Base-by-base conservation (phyloP, 2,888 invertebrate genomes). In the Dolichomitus sp. region DNA sequence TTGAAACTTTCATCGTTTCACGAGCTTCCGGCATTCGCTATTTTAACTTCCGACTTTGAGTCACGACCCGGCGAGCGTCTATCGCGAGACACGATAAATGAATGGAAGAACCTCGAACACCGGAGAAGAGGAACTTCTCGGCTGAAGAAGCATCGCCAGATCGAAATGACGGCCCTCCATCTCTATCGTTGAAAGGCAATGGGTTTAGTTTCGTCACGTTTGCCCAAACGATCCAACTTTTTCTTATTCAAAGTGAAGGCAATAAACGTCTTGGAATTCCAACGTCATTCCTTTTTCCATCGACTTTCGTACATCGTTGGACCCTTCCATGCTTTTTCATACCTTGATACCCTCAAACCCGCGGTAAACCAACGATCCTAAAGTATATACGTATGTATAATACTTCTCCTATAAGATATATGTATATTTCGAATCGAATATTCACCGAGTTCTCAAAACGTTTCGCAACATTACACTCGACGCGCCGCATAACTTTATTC, bases 381-480 rank as follows among this genome's bases (percentile, higher is more conserved):
- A 37, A 57, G 19, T 42, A 79, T 57, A 48, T 17, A 30, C 30
- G 50, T 33, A 30, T 2, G 40, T 40, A 57, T 40, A 54, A 11
- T 37, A 37, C 30, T 40, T 63, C 42, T 54, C 14, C 40, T 17
- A 17, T 52, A 12, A 17, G 54, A 40, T 73, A 23, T 50, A 50
- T 61, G 65, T 19, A 48, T 57, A 54, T 66, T 30, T n/a, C 84
- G 89, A 91, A 91, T 91, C 88, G 88, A 90, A 87, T 91, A 72
- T 78, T 48, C 42, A 37, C 42, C 50, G 68, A 87, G 86, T 88
- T 90, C 88, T 85, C 85, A 88, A 89, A 87, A 74, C 86, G 89
- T 92, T 91, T 91, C 90, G 92, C 89, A 89, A 91, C 92, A 91
- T 91, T 92, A 91, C 87, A 91, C 87, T 84, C 85, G 89, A 83